Percentiles rank a stretch among this genome's conserved stretches.
phyloP scores from a whole-genome alignment of 2,888 invertebrate species.

The Eupithecia exiguata region DNA sequence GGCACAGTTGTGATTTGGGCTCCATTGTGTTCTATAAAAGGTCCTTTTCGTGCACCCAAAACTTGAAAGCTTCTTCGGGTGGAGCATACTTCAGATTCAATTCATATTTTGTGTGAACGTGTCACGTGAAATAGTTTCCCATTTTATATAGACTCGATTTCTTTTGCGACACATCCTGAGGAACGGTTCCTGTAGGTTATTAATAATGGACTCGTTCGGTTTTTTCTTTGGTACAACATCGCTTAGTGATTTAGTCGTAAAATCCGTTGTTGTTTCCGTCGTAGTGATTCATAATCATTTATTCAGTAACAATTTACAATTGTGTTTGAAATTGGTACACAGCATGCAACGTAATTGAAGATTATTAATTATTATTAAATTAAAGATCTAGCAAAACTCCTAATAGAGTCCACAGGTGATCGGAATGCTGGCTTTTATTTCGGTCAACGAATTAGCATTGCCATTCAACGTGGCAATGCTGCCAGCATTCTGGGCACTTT shows the following conservation, averaged over 20 bases:
- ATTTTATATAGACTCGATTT: conserved; percentile 15
- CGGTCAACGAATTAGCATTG: too few relatives aligned
- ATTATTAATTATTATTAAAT: too few relatives aligned
- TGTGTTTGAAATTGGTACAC: too few relatives aligned
- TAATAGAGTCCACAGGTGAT: too few relatives aligned
- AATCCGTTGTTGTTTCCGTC: conserved; percentile 31
- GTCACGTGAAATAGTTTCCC: conserved; percentile 22
- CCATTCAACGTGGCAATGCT: too few relatives aligned
- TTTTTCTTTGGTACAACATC: conserved; percentile 14
- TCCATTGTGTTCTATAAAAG: conserved; percentile 57
- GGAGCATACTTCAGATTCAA: conserved; percentile 26
- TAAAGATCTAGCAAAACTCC: too few relatives aligned
- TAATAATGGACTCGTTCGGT: conserved; percentile 2
- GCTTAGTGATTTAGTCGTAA: conserved; percentile 15
- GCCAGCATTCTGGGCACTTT: too few relatives aligned
- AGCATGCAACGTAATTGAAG: too few relatives aligned
- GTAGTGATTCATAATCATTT: conserved; percentile 13
- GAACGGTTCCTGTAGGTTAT: neutral
- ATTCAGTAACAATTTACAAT: too few relatives aligned
- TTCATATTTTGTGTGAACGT: conserved; percentile 29
- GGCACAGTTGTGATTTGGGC: conserved; percentile 58
- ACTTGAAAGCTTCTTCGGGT: conserved; percentile 50
- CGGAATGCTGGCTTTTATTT: too few relatives aligned
- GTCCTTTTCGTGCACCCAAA: conserved; percentile 54
- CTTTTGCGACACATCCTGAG: conserved; percentile 5